Evolutionary conservation across 2,797 vertebrate genomes (phyloP), one percentile per base, ranked within the genome.

Genomic region (Pristis pectinata): DNA sequence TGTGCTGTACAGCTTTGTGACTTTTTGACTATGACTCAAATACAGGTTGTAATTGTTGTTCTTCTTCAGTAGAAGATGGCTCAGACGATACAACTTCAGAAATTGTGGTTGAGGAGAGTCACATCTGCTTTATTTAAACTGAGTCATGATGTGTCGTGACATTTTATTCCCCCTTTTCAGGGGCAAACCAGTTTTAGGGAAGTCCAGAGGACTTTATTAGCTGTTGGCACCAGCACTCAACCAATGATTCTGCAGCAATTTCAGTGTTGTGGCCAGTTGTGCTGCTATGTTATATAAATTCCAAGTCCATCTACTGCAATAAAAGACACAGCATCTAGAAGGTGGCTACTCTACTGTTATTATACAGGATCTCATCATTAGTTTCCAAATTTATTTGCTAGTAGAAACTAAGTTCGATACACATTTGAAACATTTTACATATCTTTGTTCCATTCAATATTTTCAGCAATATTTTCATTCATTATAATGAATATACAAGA

Each of bases 51-150:
- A 24, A 37, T 80, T 19, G 5, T 7, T 44, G 79, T 44, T 37
- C 37, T 80, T n/a, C 17, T 80, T 53, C 41, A 83, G 22, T 27
- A 53, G 80, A 53, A 83, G 24, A 10, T 79, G 17, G 44, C 80
- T 83, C n/a, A 9, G 82, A 85, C 24, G 9, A 30, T 9, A 82
- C 24, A 27, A 49, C 82, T 49, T 53, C 37, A 15, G 19, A 49
- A 27, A 19, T 27, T 83, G 11, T 24, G 15, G 11, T 22, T 49
- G 17, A 83, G 49, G 7, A 56, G 44, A 22, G 56, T 85, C 27
- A 85, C 10, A 56, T 82, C 44, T 85, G 27, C 82, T 83, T 85
- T 49, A 85, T 85, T 85, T 85, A 53, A 85, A 34, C 56, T 85
- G 82, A 85, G 44, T 13, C 82, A 56, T 10, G 80, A 9, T 44